Base-by-base conservation (phyloP, 2,113 vertebrate species). In the Oreochromis niloticus region DNA sequence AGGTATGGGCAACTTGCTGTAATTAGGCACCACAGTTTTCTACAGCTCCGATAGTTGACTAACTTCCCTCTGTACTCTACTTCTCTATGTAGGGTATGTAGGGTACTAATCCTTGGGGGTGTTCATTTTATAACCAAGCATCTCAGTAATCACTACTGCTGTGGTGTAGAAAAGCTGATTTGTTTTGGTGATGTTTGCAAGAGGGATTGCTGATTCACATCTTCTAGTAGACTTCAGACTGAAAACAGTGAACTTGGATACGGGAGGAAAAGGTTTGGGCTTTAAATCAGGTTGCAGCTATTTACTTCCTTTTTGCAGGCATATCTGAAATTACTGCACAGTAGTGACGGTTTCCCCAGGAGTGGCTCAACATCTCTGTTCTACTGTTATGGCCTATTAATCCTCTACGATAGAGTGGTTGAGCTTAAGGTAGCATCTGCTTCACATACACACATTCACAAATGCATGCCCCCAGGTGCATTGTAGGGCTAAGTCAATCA, bases 381-480 rank as follows among this genome's bases (percentile, higher is more conserved):
- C 94, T 94, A 95, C 93, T 95, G 94, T 96, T 95, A 94, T 92
- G 92, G 94, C 90, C 95, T 94, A 95, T 95, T 94, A 94, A 94
- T 94, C 88, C 92, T 85, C 88, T 8, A 88, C 90, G 95, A 95
- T 93, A 78, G 92, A 94, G 89, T 85, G 81, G 90, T 89, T 87
- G 91, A 93, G 93, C 89, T 89, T 19, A 75, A 87, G 91, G 85
- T 93, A 91, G 92, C 93, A 96, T 95, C 94, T 96, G 95, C 90
- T 86, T 79, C 50, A 27, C 79, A 27, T 85, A 88, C 48, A 22
- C 9, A 84, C 16, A 54, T 10, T 22, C 52, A 22, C 56, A 80
- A 79, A 19, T 68, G 81, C 68, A 39, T 79, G 36, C 92, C 93
- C 52, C 89, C 94, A 94, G 91, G 93, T 95, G 94, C 85, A 84